phyloP scores from a whole-genome alignment of 1,140 invertebrate genomes.

The Cherax quadricarinatus region DNA sequence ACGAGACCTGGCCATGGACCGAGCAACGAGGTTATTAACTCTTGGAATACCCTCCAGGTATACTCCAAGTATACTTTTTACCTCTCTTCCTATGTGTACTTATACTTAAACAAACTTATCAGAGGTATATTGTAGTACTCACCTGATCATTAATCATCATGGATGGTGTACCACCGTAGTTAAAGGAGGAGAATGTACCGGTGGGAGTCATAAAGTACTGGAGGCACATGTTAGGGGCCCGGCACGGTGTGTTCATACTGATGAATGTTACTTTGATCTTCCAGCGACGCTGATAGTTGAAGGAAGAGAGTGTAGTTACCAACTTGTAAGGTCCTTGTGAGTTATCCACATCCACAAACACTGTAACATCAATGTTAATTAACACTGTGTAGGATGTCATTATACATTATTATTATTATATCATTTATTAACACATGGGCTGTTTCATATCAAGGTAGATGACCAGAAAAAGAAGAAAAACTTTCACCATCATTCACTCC shows the following conservation, averaged over 20 bases:
- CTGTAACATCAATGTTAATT: constrained; percentile 73
- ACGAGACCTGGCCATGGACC: no score
- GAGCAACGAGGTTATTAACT: no score
- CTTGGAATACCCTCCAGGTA: no score
- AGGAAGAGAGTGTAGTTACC: constrained; percentile 81
- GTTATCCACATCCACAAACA: constrained; percentile 84
- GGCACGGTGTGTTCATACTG: constrained; percentile 36
- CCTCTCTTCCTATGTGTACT: no score
- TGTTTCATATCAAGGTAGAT: no score
- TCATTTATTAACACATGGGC: no score
- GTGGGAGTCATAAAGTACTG: constrained; percentile 74
- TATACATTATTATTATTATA: no score
- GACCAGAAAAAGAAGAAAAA: no score
- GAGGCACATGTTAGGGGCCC: constrained; percentile 75
- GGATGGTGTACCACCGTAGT: constrained; percentile 62
- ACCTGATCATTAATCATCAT: constrained; percentile 67
- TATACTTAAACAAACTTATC: no score
- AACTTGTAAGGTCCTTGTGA: constrained; percentile 81
- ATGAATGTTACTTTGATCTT: constrained; percentile 83
- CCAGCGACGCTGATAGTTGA: constrained; percentile 78
- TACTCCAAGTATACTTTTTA: no score
- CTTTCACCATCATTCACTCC: no score
- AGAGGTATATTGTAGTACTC: neutral
- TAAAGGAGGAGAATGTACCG: constrained; percentile 75
- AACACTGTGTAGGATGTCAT: no score